Base-by-base conservation (phyloP, 2,888 invertebrate species). In the Pseudeuparius sepicola region DNA sequence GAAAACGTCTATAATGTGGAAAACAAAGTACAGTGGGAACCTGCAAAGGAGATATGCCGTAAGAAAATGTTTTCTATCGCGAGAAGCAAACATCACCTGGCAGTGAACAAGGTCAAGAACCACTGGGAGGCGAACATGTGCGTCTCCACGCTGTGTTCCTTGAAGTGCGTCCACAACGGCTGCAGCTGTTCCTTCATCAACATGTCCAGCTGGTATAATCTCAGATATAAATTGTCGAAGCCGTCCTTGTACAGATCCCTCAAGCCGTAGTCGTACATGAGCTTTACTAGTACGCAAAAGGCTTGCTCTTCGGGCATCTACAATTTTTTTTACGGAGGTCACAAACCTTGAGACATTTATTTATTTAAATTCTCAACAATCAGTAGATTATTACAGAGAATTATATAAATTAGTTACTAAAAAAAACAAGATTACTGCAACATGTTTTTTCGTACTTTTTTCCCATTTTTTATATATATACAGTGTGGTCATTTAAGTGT, bases 251-350 rank as follows among this genome's bases (percentile, higher is more conserved):
- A 98, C 28, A 98, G 70, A 61, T 97, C 90, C 18, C 98, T 72
- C 35, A 98, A 64, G 1, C 86, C 84, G 57, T 97, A 98, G 37
- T 90, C 86, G 60, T 89, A 96, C 98, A 99, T 98, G 13, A 98
- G 73, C 47, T 89, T 86, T 2, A 96, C 92, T 34, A 99, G 66
- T 10, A 98, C 84, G 58, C 92, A 92, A 62, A 99, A 99, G 0
- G 97, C 93, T 68, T 98, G 94, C 60, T 99, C 98, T 65, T 99
- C 98, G 0, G 97, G 96, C 96, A 99, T 97, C 93, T 97, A 59
- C 32, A 44, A 41, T 20, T n/a, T 7, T 20, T n/a, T n/a, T n/a
- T n/a, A n/a, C n/a, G n/a, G n/a, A n/a, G n/a, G n/a, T n/a, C n/a
- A n/a, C n/a, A n/a, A n/a, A n/a, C n/a, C n/a, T n/a, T n/a, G n/a